A percentile compares a stretch with the other conserved stretches of the same genome.
Conservation (phyloP, 2,888 invertebrate genomes). For the Cinara cedri region DNA sequence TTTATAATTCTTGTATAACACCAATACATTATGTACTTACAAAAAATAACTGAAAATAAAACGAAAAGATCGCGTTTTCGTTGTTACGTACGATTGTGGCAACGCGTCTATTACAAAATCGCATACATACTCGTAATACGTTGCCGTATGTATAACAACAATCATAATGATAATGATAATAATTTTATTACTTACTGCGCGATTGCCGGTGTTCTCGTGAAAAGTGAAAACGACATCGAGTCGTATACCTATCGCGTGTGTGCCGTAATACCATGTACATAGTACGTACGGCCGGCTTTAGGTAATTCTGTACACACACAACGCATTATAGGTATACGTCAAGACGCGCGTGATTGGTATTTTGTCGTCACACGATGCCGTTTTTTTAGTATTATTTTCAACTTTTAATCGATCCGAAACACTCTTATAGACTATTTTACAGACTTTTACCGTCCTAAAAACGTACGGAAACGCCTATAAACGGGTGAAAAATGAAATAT, state of each 20-base stretch:
- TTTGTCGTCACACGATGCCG: background rate
- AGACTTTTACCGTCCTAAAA: background rate
- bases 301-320: background rate
- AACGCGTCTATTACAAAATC: slow-evolving; percentile 24
- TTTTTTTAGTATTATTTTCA: background rate
- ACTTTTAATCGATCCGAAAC: background rate
- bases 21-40: background rate
- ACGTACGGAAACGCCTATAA: too few relatives aligned
- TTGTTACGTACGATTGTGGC: background rate
- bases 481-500: too few relatives aligned
- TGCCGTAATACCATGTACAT: slow-evolving; percentile 7
- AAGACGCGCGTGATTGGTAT: background rate
- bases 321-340: too few relatives aligned
- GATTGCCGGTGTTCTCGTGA: background rate
- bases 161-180: background rate
- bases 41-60: too few relatives aligned
- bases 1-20: background rate
- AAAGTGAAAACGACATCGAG: slow-evolving; percentile 31
- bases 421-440: too few relatives aligned
- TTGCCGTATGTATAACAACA: background rate
- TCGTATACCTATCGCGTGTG: background rate
- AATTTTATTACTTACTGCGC: too few relatives aligned
- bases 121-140: background rate
- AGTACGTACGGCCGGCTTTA: background rate
- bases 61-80: too few relatives aligned